phyloP scores from a whole-genome alignment of 1,140 invertebrate genomes.

The Drosophila quadrilineata region DNA sequence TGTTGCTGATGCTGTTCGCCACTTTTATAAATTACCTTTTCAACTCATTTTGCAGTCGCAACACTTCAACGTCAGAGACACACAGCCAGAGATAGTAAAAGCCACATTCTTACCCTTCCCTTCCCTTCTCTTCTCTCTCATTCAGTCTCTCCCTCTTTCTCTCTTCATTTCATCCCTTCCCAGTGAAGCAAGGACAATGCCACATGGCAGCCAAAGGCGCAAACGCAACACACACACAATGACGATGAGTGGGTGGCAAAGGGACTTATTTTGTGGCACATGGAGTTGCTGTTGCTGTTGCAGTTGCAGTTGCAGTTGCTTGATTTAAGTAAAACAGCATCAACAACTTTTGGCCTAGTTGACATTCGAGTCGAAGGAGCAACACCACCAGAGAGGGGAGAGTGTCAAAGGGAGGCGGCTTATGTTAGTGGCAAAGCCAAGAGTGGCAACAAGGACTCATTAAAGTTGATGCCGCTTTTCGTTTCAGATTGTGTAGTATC shows the following conservation, averaged over 20 bases:
- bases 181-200: slow-evolving; percentile 11
- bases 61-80: slow-evolving; percentile 28
- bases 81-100: slow-evolving; percentile 3
- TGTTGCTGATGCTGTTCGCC: not conserved
- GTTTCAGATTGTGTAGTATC: slow-evolving; percentile 36
- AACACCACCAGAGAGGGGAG: not conserved
- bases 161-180: not conserved
- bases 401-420: not conserved
- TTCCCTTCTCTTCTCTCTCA: not conserved
- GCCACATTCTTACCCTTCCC: not conserved
- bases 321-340: slow-evolving; percentile 35
- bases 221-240: slow-evolving; percentile 1
- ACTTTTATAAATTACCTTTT: slow-evolving; percentile 54
- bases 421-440: not conserved
- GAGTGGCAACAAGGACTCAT: slow-evolving; percentile 23
- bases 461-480: slow-evolving; percentile 56
- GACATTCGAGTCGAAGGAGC: slow-evolving; percentile 43
- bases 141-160: not conserved
- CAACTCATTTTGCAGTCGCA: slow-evolving; percentile 40
- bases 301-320: slow-evolving; percentile 9
- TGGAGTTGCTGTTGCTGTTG: not conserved
- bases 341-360: slow-evolving; percentile 24
- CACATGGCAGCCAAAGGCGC: slow-evolving; percentile 25
- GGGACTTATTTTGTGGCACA: too few species aligned
- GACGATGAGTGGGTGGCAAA: not conserved